Conservation (phyloP, 2,888 invertebrate species). For the Volucella inanis region DNA sequence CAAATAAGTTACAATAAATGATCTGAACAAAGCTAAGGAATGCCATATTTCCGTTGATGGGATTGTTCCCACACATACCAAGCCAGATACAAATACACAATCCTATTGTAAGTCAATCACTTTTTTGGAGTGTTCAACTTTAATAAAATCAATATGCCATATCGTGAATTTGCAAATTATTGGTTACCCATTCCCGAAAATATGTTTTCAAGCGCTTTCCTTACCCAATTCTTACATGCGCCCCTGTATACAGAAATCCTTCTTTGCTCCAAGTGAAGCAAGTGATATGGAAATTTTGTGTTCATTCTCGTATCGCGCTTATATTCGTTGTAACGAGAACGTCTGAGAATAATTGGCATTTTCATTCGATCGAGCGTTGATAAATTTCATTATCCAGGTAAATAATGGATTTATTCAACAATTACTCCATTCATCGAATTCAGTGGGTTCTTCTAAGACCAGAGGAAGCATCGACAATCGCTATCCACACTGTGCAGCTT, state of each 20-base stretch:
- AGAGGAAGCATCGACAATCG: not conserved
- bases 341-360: slow-evolving; percentile 39
- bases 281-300: slow-evolving; percentile 38
- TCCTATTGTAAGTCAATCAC: not conserved
- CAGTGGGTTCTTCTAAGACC: not conserved
- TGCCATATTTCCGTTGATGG: too few relatives aligned
- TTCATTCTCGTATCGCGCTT: slow-evolving; percentile 20
- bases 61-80: too few relatives aligned
- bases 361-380: slow-evolving; percentile 40
- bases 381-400: slow-evolving; percentile 44
- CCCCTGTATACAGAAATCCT: too few relatives aligned
- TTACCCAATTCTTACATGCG: too few relatives aligned
- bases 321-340: slow-evolving; percentile 12
- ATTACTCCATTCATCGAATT: slow-evolving; percentile 32
- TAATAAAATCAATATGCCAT: slow-evolving; percentile 11
- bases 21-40: too few relatives aligned
- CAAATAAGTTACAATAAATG: too few relatives aligned
- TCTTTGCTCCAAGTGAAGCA: not conserved
- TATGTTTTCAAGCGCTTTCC: too few relatives aligned
- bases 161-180: slow-evolving; percentile 13
- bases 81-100: too few relatives aligned
- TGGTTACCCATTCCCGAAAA: too few relatives aligned
- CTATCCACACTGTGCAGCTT: not conserved
- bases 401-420: slow-evolving; percentile 54
- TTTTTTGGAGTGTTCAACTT: not conserved